Evolutionary conservation across 1,140 invertebrate genomes (phyloP).

Genomic region (Mya arenaria): DNA sequence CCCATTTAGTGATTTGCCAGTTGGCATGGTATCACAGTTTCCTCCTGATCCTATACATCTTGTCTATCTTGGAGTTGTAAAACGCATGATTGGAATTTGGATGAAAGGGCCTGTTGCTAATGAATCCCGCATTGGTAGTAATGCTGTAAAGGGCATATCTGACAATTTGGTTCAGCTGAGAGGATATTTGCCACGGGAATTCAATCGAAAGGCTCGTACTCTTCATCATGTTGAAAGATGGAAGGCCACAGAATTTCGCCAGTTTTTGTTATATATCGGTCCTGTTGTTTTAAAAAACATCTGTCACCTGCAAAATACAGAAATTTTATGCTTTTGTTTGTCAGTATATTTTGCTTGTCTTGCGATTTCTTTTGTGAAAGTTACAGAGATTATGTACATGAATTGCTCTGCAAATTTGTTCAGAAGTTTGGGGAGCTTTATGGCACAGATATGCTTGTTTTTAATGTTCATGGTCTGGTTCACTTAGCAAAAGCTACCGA

Average conservation of each 20-base stretch:
- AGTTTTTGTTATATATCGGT: conserved; percentile 81
- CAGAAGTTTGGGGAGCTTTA: conserved; percentile 64
- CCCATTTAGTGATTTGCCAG: conserved; percentile 58
- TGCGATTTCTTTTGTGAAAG: conserved; percentile 31
- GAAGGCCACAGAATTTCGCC: conserved; percentile 82
- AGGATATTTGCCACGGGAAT: conserved; percentile 74
- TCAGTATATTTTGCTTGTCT: conserved; percentile 72
- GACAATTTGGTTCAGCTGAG: conserved; percentile 14
- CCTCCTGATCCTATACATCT: conserved; percentile 80
- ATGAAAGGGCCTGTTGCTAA: conserved; percentile 54
- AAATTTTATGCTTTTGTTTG: conserved; percentile 79
- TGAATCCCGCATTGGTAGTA: neutral
- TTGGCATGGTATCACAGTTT: conserved; percentile 76
- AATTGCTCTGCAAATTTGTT: conserved; percentile 74
- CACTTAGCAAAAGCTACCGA: conserved; percentile 80
- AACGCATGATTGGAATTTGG: conserved; percentile 74
- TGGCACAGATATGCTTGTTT: conserved; percentile 73
- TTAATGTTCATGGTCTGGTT: conserved; percentile 77
- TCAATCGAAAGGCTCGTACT: conserved; percentile 76
- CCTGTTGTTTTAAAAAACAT: conserved; percentile 73
- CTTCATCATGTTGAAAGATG: conserved; percentile 76
- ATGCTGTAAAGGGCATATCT: conserved; percentile 50
- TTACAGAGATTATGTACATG: conserved; percentile 65
- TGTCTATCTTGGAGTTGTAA: conserved; percentile 78
- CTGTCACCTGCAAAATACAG: conserved; percentile 73